Percentiles rank a stretch among this genome's conserved stretches.
phyloP scores from a whole-genome alignment of 2,797 vertebrate species.

The Mus caroli region DNA sequence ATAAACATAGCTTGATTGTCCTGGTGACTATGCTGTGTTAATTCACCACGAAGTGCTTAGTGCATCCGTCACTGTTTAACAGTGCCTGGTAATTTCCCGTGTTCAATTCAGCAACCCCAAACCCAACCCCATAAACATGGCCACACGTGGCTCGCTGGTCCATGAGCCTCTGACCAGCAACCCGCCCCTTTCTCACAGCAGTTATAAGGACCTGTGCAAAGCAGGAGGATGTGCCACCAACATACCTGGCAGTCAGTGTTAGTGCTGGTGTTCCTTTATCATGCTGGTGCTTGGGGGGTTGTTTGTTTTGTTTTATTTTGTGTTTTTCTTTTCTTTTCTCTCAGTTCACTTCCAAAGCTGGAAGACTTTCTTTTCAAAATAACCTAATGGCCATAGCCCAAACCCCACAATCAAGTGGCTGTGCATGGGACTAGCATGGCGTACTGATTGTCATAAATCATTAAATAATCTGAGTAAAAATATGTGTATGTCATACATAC shows the following conservation, averaged over 20 bases:
- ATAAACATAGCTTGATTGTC: not conserved
- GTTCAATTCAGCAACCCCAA: not conserved
- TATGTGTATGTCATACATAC: not conserved
- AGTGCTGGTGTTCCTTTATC: not conserved
- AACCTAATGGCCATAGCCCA: not conserved
- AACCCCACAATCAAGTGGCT: slow-evolving; percentile 4
- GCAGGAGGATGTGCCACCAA: not conserved
- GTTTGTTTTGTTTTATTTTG: not conserved
- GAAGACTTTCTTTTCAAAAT: slow-evolving; percentile 38
- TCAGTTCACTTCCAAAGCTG: slow-evolving; percentile 39
- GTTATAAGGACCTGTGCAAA: not conserved
- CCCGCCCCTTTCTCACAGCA: not conserved
- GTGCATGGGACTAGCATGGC: not conserved
- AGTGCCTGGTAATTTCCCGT: not conserved
- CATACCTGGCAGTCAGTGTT: not conserved
- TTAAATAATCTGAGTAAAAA: not conserved
- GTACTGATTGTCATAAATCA: not conserved
- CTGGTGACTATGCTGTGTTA: not conserved
- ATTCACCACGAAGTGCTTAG: not conserved
- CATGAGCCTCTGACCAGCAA: not conserved
- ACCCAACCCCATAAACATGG: not conserved
- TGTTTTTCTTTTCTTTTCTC: not conserved
- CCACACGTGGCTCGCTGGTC: not conserved
- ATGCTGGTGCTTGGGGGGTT: not conserved
- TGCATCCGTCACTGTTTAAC: not conserved